Percentiles rank a stretch among this genome's conserved stretches.
Evolutionary conservation across 2,888 invertebrate species (phyloP).

Genomic region (Anthrax anthrax): DNA sequence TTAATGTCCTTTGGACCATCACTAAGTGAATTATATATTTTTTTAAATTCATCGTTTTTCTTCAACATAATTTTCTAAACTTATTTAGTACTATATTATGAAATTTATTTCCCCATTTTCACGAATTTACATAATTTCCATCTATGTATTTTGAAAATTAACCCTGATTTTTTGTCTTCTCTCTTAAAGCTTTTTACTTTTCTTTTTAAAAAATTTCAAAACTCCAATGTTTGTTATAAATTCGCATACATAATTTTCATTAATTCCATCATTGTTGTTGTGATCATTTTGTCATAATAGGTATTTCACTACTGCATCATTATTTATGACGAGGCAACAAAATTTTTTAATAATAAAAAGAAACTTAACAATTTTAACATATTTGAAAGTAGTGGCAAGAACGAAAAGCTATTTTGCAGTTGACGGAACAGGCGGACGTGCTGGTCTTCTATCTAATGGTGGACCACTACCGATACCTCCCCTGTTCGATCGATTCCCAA

Average conservation of each 20-base stretch:
- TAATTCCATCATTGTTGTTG: neutral
- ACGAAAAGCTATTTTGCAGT: constrained; percentile 9
- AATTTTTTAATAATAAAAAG: neutral
- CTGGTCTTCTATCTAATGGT: constrained; percentile 5
- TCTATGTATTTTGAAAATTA: neutral
- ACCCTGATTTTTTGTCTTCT: neutral
- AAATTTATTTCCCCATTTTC: too few relatives aligned
- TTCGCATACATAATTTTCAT: neutral
- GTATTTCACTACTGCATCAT: too few relatives aligned
- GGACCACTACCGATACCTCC: neutral
- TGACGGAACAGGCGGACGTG: constrained; percentile 5
- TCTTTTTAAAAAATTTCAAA: neutral
- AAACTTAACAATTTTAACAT: neutral
- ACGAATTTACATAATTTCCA: too few relatives aligned
- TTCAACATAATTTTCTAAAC: too few relatives aligned
- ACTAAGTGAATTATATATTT: neutral
- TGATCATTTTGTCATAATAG: too few relatives aligned
- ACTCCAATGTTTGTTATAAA: neutral
- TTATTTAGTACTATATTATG: too few relatives aligned
- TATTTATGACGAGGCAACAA: neutral
- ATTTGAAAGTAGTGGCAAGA: neutral
- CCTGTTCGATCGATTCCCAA: neutral
- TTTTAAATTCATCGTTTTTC: neutral
- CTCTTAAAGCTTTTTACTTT: neutral
- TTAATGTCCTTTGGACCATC: neutral